phyloP scores from a whole-genome alignment of 2,797 vertebrate genomes.

The Pseudomugil tenellus region DNA sequence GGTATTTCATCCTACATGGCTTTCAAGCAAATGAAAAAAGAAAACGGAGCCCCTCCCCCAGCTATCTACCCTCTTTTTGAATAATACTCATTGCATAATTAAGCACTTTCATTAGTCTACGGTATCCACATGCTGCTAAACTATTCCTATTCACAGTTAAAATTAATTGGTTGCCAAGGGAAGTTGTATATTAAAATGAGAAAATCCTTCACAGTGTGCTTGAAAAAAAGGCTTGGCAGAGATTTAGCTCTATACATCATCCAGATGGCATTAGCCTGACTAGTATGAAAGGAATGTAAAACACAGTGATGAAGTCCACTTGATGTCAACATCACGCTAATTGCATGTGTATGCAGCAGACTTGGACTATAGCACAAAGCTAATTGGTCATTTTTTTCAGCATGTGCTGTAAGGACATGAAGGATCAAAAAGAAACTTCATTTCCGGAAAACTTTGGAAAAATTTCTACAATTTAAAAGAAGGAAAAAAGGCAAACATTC shows the following conservation, averaged over 20 bases:
- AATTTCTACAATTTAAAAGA: background rate
- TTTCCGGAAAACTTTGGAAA: background rate
- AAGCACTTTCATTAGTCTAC: conserved; percentile 5
- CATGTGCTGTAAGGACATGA: conserved; percentile 5
- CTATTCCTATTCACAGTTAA: conserved; percentile 10
- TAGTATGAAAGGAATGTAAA: conserved; percentile 1
- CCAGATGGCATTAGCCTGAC: conserved; percentile 11
- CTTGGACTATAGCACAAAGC: background rate
- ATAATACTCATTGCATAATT: conserved; percentile 11
- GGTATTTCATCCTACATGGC: background rate
- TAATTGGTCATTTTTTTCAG: conserved; percentile 19
- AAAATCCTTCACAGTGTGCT: conserved; percentile 2
- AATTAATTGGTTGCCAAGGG: conserved; percentile 27
- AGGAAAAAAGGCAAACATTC: background rate
- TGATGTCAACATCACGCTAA: background rate
- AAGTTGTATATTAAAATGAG: background rate
- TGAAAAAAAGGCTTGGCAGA: background rate
- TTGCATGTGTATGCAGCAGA: conserved; percentile 9
- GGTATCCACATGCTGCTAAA: background rate
- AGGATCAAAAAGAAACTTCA: background rate
- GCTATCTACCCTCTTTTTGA: conserved; percentile 11
- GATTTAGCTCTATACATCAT: background rate
- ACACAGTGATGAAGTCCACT: background rate
- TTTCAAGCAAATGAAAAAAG: background rate
- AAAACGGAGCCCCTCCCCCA: background rate